Base-by-base conservation (phyloP, 2,797 vertebrate species). In the Pseudopleuronectes americanus region DNA sequence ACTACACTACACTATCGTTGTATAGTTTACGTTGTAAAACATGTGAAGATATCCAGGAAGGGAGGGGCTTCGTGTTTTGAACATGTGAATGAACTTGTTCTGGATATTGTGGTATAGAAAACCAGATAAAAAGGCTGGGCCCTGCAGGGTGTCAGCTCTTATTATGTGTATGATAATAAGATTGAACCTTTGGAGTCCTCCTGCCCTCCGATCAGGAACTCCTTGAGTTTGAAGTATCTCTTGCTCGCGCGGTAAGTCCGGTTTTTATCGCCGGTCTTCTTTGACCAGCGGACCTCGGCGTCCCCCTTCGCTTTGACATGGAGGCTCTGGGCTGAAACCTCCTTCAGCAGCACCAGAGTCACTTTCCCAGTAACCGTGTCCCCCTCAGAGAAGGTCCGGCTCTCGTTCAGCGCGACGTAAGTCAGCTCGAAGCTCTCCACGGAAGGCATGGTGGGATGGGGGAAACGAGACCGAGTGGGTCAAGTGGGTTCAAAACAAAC, bases 211-310 rank as follows among this genome's bases (percentile, higher is more conserved):
- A 97, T 94, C 6, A 99, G 82, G 74, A 95, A 90, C 81, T 96
- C 93, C 80, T 97, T 98, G 61, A 96, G 85, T 87, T 96, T 98
- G 80, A 98, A 97, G 71, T 96, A 96, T 84, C 96, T 95, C 47
- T 90, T 95, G 86, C 96, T 90, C 64, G 95, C 92, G 0, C 89
- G 90, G 85, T 96, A 95, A 3, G 95, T 94, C 23, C 90, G 71
- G 0, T 84, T 93, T 6, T 86, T 82, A 43, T 94, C 93, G 64
- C 92, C 94, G 19, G 84, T 74, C 21, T 84, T 93, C 26, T 88
- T 90, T 0, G 94, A 94, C 97, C 97, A 99, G 1, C 84, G 87
- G 16, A 98, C 97, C 28, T 95, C 83, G 0, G 96, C 96, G 64
- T 97, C 95, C 43, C 97, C 97, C 74, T 95, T 96, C 0, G 92